Evolutionary conservation across 1,140 invertebrate species (phyloP), one percentile per base, ranked within the genome.

Genomic region (Calycopis cecrops): DNA sequence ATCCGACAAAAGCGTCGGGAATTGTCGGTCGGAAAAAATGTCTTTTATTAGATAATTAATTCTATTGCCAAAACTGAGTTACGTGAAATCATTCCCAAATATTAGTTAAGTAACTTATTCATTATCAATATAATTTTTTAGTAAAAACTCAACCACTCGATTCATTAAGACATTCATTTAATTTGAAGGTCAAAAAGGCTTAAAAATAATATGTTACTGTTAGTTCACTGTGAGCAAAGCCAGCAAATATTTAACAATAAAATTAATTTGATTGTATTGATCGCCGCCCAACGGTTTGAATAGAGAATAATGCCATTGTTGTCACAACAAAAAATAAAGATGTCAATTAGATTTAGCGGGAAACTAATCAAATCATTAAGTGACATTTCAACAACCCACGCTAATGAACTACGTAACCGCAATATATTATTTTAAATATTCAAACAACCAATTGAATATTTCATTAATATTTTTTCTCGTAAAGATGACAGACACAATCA

Each of bases 231-330:
- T 40, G 40, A 44, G 40, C 14, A 16, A 44, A 44, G 12, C 3
- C 12, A 28, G 21, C 6, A 28, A 18, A 48, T 38, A 9, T 49
- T 16, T 17, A 55, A 67, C 56, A 64, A 63, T 59, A 48, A 57
- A 67, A 55, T 53, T 67, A 67, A 67, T 67, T 67, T 64, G 55
- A 55, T 14, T 57, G 52, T 38, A 67, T 67, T 62, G 59, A 65
- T 59, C 52, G 18, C 14, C 38, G 55, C 52, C 16, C 53, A 47
- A 52, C 55, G 40, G 52, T 16, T 47, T 37, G 33, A 33, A 52
- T 35, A 55, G 55, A 53, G 52, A 60, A 50, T 53, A 35, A 28
- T 28, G 34, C 47, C 50, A 62, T 62, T 62, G 63, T 65, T 62
- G 52, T 35, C 49, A 28, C 38, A 42, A 57, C 57, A 51, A 64